Base-by-base conservation (phyloP, 2,113 vertebrate species). In the Equus przewalskii region DNA sequence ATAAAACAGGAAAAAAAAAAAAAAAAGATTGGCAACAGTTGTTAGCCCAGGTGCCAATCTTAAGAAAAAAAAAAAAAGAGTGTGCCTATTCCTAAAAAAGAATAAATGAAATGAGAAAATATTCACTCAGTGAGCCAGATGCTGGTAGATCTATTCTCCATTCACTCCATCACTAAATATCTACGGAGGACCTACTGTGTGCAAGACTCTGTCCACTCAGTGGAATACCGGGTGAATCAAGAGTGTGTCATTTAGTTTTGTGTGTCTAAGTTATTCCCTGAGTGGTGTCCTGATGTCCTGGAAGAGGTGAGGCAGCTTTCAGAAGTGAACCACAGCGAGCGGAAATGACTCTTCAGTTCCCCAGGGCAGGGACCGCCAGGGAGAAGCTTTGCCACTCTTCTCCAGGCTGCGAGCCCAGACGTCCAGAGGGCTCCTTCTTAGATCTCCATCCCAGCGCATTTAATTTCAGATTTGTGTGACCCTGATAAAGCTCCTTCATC, bases 401-500 rank as follows among this genome's bases (percentile, higher is more conserved):
- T 18, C 33, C 28, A 60, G 91, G 72, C 54, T 15, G 3, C 0
- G 2, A 85, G 54, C n/a, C 64, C n/a, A 30, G 36, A 22, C 4
- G n/a, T 97, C 91, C 65, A 86, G 73, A 83, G 93, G 51, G 13
- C 36, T 89, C 41, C 89, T 49, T 33, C 54, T 86, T 1, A 0
- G 64, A 92, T 69, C 91, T 78, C 30, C 1, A 6, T 60, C 92
- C 97, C 90, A 96, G 94, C 64, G 22, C 82, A 18, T 94, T 98
- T 83, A 92, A 98, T 96, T 97, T 97, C 96, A 97, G 96, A 94
- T 97, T 65, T n/a, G 33, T 19, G 11, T 14, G 92, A 97, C 96
- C 96, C 93, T 83, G 94, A 88, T 58, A 85, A 95, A 98, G 94
- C 81, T 96, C 91, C 87, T 98, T 97, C 97, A 98, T 98, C 98